Conservation (phyloP, 2,113 vertebrate genomes). For the Pygoscelis adeliae region DNA sequence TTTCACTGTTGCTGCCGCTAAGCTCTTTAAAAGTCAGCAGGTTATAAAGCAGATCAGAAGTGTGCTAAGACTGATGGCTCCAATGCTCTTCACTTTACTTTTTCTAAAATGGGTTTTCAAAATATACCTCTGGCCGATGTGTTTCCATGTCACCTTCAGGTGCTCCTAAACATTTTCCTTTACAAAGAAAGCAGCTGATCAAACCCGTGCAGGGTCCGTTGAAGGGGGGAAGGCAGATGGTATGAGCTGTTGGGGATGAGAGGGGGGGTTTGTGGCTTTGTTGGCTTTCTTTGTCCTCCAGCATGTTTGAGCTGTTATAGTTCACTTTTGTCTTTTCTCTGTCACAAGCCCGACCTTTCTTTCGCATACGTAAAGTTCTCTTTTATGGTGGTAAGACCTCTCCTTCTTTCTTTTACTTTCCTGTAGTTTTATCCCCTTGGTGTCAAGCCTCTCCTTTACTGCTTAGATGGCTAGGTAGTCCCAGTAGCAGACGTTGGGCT, state of each 20-base stretch:
- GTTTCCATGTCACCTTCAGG: not conserved
- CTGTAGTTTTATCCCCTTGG: not conserved
- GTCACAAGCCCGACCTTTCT: constrained; percentile 82
- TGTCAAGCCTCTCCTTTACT: not conserved
- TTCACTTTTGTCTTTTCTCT: constrained; percentile 56
- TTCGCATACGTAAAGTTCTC: constrained; percentile 83
- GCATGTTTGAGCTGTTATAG: not conserved
- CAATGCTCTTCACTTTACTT: not conserved
- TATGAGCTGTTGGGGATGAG: not conserved
- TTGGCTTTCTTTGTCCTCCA: not conserved
- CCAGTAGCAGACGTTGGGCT: not conserved
- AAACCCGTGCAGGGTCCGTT: not conserved
- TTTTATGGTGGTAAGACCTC: constrained; percentile 85
- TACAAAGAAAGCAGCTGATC: not conserved
- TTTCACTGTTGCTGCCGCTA: not conserved
- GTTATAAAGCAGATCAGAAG: not conserved
- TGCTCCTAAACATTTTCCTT: not conserved
- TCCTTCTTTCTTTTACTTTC: not conserved
- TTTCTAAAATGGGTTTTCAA: not conserved
- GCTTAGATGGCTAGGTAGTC: not conserved
- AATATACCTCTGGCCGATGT: not conserved
- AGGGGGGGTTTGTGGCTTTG: not conserved
- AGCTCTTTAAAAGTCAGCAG: not conserved
- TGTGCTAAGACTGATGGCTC: not conserved
- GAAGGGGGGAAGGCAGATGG: not conserved